A percentile compares a stretch with the other conserved stretches of the same genome.
Conservation (phyloP, 2,888 invertebrate genomes). For the Tipula lateralis region DNA sequence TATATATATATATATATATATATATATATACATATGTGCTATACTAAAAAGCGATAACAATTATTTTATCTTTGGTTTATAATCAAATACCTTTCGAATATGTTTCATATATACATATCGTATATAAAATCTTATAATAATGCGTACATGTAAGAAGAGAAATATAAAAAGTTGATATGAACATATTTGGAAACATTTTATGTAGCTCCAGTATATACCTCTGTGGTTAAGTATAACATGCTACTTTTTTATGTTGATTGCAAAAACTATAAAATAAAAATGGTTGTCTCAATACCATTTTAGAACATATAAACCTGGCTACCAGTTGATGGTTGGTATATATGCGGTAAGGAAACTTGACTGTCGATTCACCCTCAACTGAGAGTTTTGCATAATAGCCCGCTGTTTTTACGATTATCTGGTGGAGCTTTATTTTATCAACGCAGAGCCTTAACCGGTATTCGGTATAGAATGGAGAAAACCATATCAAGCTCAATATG, state of each 20-base stretch:
- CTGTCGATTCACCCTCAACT: no score
- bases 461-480: no score
- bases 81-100: constrained; percentile 2
- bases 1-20: no score
- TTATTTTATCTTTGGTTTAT: background rate
- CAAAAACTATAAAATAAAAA: background rate
- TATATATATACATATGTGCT: no score
- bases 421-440: no score
- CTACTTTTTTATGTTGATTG: constrained; percentile 7
- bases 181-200: constrained; percentile 1
- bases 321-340: no score
- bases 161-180: constrained; percentile 9
- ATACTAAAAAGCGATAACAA: background rate
- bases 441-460: no score
- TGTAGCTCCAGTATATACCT: background rate
- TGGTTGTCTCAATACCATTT: background rate
- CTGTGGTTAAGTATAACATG: background rate
- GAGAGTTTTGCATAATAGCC: no score
- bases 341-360: no score
- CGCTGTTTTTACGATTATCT: no score
- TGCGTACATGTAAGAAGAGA: background rate
- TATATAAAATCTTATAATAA: background rate
- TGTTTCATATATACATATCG: background rate
- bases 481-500: no score
- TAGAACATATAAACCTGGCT: background rate